Conservation (phyloP, 2,113 vertebrate genomes). For the Alectura lathami region DNA sequence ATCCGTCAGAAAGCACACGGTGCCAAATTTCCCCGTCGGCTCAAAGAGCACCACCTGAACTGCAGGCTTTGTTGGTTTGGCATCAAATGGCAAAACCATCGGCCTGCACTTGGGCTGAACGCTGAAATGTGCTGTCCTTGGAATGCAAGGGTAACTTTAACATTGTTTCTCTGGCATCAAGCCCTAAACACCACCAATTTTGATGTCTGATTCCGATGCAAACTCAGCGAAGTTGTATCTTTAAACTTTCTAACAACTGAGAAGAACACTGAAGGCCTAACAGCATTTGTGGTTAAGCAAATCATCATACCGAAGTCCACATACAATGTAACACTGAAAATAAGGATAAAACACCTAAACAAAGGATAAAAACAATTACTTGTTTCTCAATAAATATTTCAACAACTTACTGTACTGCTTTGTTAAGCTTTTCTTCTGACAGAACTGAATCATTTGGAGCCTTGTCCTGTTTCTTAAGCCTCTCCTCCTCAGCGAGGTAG, state of each 20-base stretch:
- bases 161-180: neutral
- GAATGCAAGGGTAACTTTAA: neutral
- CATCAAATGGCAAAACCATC: neutral
- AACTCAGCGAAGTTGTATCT: neutral
- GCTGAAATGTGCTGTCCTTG: no score
- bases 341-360: no score
- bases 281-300: neutral
- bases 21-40: neutral
- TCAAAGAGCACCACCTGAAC: neutral
- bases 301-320: fast-evolving
- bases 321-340: fast-evolving
- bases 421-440: neutral
- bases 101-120: neutral
- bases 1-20: neutral
- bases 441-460: constrained; percentile 23
- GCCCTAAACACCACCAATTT: neutral
- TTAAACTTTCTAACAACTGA: neutral
- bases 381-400: neutral
- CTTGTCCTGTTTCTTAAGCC: constrained; percentile 77
- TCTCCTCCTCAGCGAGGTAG: constrained; percentile 89
- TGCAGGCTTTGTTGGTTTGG: neutral
- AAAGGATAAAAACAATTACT: neutral
- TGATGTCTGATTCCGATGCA: neutral
- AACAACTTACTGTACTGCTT: constrained; percentile 61
- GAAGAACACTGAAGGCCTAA: neutral